Evolutionary conservation across 2,888 invertebrate species (phyloP), one percentile per base, ranked within the genome.

Genomic region (Stenoptilia bipunctidactyla): DNA sequence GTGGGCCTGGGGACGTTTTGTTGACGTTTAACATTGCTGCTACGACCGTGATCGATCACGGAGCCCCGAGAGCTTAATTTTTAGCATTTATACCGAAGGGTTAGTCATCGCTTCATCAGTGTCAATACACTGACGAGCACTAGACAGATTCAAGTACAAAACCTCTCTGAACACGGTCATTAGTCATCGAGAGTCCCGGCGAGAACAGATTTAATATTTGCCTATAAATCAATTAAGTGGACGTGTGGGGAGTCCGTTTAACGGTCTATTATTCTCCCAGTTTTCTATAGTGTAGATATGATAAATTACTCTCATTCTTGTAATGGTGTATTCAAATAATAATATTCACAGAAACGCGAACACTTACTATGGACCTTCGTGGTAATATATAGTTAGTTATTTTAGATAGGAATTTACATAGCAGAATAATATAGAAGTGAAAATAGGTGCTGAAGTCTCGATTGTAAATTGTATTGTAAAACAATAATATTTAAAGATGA

Each of bases 141-240:
- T 52, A 52, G 20, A 20, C 20, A 20, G 20, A 20, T 20, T 8
- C 20, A 20, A 20, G 20, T 20, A 20, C 8, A 20, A 20, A 20
- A 8, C 20, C 20, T 20, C 20, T 20, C 20, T 3, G 20, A 20
- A 20, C 20, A 20, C 20, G 8, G 20, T 66, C 74, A 79, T 79
- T 67, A 77, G 59, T 77, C 72, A 76, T n/a, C 40, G 48, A 50
- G 56, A 47, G 55, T 52, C 65, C 59, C 61, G 67, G 75, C 67
- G 76, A 70, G 77, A 80, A 77, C 70, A 72, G 72, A 73, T 73
- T 73, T 75, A 77, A 77, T 77, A 79, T 79, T 77, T 76, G 71
- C 75, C 77, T 76, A 77, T 77, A 76, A 76, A 79, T 77, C 75
- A 77, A 77, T 76, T 77, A 76, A 53, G 30, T 13, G 50, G 62